phyloP scores from a whole-genome alignment of 2,888 invertebrate species.

The Eumacrocentrus americanus region DNA sequence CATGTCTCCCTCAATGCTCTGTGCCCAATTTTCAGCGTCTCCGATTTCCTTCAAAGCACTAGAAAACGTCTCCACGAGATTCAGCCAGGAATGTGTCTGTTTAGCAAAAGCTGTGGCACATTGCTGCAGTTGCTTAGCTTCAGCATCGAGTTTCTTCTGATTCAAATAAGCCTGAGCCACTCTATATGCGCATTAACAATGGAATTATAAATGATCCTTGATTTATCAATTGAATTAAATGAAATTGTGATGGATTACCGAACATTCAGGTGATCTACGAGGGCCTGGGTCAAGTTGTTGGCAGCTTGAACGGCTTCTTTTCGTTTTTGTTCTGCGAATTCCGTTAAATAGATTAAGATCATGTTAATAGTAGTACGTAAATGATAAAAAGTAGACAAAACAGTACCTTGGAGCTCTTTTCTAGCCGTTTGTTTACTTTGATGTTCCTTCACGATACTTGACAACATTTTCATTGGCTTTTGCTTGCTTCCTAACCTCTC shows the following conservation, averaged over 20 bases:
- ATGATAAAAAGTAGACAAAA: conserved; percentile 17
- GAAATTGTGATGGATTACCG: too few species aligned
- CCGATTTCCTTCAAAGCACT: conserved; percentile 94
- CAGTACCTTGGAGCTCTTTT: conserved; percentile 80
- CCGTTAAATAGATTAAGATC: conserved; percentile 42
- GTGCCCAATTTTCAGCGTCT: conserved; percentile 98
- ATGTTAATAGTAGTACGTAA: conserved; percentile 7
- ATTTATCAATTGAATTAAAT: too few species aligned
- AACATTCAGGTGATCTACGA: conserved; percentile 97
- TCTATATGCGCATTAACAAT: too few species aligned
- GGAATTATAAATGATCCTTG: too few species aligned
- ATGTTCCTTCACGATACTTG: conserved; percentile 86
- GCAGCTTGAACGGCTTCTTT: conserved; percentile 94
- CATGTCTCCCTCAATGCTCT: conserved; percentile 96
- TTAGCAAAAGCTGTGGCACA: conserved; percentile 95
- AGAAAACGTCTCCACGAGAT: conserved; percentile 85
- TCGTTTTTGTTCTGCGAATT: conserved; percentile 85
- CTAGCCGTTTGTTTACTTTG: conserved; percentile 79
- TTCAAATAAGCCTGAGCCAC: conserved; percentile 98
- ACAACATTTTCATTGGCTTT: too few species aligned
- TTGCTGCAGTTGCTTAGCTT: conserved; percentile 93
- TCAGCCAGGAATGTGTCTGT: conserved; percentile 97
- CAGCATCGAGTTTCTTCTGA: conserved; percentile 96
- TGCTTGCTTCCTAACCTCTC: too few species aligned
- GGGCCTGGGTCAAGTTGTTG: conserved; percentile 87